Evolutionary conservation across 2,113 vertebrate species (phyloP), one percentile per base, ranked within the genome.

Genomic region (Hiodon tergisus): DNA sequence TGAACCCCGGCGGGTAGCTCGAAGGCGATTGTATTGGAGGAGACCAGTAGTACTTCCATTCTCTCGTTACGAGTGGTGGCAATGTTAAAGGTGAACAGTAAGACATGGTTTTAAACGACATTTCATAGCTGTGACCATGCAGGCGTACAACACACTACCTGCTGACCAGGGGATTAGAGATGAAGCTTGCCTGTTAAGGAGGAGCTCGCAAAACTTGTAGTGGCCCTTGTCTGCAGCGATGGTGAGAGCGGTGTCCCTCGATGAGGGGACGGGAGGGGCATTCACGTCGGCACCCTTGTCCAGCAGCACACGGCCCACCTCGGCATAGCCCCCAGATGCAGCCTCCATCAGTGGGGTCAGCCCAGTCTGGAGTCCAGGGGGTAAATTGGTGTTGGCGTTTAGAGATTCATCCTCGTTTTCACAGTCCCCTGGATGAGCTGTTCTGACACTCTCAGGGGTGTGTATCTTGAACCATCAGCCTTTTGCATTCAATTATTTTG

Each of bases 191-290:
- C 96, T 91, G 84, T 94, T 97, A 83, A 98, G 98, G 74, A 99
- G 93, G 67, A 98, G 96, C 88, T 99, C 97, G 88, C 97, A 99
- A 82, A 99, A 99, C 89, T 98, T 99, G 89, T 98, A 99, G 88
- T 99, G 97, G 78, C 96, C 97, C 89, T 99, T 99, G 88, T 99
- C 97, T 4, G 97, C 97, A 86, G 97, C 97, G 83, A 99, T 99
- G 70, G 97, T 99, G 86, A 99, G 91, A 82, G 97, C 97, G 17
- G 97, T 99, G 85, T 99, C 97, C 86, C 97, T 90, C 67, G 97
- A 99, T 72, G 97, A 99, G 86, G 96, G 97, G 80, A 99, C 97
- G 63, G 97, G 97, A 31, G 97, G 96, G 16, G 97, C 96, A 57
- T 99, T 99, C 80, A 99, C 96, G 84, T 99, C 97, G 0, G 97